These are phyloP conservation scores for Myotis findleyi DNA, from an alignment of 2,797 vertebrate genomes.

Conservation along the genomic window DNA sequence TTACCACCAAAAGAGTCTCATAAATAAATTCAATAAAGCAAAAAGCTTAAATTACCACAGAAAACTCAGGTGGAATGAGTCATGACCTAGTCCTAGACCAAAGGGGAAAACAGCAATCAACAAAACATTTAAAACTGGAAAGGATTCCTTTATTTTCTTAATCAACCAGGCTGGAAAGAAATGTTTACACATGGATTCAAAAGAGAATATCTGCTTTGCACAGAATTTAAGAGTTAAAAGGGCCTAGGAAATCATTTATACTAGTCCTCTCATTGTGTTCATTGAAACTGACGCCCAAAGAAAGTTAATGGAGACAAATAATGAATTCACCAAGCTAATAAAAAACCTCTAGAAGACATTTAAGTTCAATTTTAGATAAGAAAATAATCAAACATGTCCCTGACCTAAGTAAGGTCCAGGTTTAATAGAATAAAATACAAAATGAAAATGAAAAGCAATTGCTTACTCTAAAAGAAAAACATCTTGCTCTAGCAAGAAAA, in stretches of 20 bases:
- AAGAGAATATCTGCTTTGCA: not conserved
- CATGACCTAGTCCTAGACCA: not conserved
- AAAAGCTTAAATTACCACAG: constrained; percentile 56
- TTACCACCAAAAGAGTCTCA: constrained; percentile 58
- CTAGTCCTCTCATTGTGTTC: not conserved
- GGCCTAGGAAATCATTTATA: not conserved
- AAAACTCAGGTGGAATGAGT: constrained; percentile 52
- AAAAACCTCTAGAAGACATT: not conserved
- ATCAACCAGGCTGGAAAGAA: not conserved
- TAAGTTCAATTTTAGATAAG: constrained; percentile 38
- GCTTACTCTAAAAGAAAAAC: not conserved
- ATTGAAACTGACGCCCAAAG: not conserved
- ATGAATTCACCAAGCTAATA: not conserved
- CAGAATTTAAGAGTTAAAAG: constrained; percentile 9
- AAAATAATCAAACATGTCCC: not conserved
- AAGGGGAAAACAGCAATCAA: not conserved
- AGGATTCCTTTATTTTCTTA: not conserved
- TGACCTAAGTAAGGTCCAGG: not conserved
- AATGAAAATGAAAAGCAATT: constrained; percentile 22
- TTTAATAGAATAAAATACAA: constrained; percentile 4
- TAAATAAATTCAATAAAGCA: constrained; percentile 55
- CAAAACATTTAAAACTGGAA: not conserved
- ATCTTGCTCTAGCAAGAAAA: not conserved
- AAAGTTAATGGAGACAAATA: not conserved
- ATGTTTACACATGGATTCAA: not conserved